Evolutionary conservation across 2,888 invertebrate species (phyloP).

Genomic region (Tanaodytes sp.): DNA sequence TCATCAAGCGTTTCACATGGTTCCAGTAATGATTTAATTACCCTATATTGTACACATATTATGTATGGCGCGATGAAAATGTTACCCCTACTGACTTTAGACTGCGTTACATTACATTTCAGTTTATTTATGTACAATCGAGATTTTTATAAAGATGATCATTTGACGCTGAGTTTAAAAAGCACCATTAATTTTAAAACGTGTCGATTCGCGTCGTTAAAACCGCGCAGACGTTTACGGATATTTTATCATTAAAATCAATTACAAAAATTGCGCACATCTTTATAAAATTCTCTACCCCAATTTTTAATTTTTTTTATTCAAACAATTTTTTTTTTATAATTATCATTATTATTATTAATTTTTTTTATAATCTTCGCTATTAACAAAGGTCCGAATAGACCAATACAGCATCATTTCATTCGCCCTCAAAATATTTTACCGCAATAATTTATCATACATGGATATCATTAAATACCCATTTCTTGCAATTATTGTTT

Average conservation of each 20-base stretch:
- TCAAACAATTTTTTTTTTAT: constrained; percentile 24
- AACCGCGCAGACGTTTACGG: too few relatives aligned
- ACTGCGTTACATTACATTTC: constrained; percentile 21
- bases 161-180: constrained; percentile 7
- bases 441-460: constrained; percentile 41
- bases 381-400: constrained; percentile 44
- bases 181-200: constrained; percentile 10
- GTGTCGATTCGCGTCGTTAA: constrained; percentile 5
- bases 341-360: constrained; percentile 29
- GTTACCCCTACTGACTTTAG: constrained; percentile 23
- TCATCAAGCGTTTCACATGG: constrained; percentile 37
- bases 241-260: constrained; percentile 22
- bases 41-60: constrained; percentile 36
- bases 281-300: constrained; percentile 52
- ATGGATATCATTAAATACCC: constrained; percentile 43
- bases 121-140: constrained; percentile 39
- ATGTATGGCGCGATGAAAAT: constrained; percentile 41
- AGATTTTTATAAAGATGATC: constrained; percentile 46
- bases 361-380: constrained; percentile 19
- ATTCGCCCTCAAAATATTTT: constrained; percentile 51
- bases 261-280: constrained; percentile 35
- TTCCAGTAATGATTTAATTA: constrained; percentile 34
- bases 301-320: constrained; percentile 26
- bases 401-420: constrained; percentile 43
- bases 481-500: too few relatives aligned